Evolutionary conservation across 2,888 invertebrate genomes (phyloP), one percentile per base, ranked within the genome.

Genomic region (Phania funesta): DNA sequence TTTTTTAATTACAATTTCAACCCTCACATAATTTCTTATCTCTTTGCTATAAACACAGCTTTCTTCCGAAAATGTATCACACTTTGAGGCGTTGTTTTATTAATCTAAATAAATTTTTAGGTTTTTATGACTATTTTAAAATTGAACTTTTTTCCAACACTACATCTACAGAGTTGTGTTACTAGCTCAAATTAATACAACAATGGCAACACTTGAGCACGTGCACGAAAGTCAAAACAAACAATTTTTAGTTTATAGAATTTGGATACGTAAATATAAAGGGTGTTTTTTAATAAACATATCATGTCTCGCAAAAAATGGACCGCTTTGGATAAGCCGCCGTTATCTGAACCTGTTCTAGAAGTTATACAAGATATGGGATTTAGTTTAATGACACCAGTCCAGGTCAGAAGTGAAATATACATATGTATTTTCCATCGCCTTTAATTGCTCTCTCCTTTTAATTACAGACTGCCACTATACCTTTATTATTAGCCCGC

Each of bases 401-500:
- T 94, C 16, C 94, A 91, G 85, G 91, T 90, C 84, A 85, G 48
- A 8, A 16, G n/a, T 44, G 1, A 38, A 2, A 38, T 29, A 6
- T 29, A 29, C 4, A 29, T 4, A 29, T 18, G 6, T 44, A 1
- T n/a, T 13, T 44, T 44, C 2, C 41, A n/a, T n/a, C 46, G 3
- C 7, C 1, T 46, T 9, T 46, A 7, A 50, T 13, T 1, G 13
- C 9, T 32, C 6, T n/a, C 0, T 11, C 3, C 38, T 48, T 41
- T 20, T 26, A 5, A 16, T n/a, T 29, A 1, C 93, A 98, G 93
- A 95, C 96, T 4, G 96, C 97, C 0, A 95, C 96, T 70, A 98
- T 98, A 87, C 98, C 98, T 0, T 92, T 98, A 68, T 92, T 99
- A 65, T 90, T 99, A 67, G 94, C 94, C 8, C 96, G 96, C 86